Evolutionary conservation across 1,140 invertebrate species (phyloP), one percentile per base, ranked within the genome.

Genomic region (Elysia chlorotica): DNA sequence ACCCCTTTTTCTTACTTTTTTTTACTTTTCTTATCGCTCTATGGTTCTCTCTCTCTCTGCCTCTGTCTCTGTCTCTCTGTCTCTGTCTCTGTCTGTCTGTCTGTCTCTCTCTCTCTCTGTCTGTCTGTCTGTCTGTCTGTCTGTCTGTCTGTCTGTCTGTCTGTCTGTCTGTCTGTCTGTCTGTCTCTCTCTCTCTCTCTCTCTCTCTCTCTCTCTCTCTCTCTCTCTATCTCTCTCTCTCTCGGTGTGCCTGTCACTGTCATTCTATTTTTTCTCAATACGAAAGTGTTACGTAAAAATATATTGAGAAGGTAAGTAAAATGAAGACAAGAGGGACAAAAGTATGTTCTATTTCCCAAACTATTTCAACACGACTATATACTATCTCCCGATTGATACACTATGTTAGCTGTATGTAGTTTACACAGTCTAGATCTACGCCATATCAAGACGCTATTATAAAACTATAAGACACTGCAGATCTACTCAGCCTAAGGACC

Each of bases 281-380:
- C n/a, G 54, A 62, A 31, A 71, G 30, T 38, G 69, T 33, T 1
- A 71, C 23, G 33, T 2, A 71, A 59, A 62, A 23, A 14, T 33
- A 62, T 21, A 62, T 36, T 30, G 6, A 25, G 69, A 61, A 17
- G 38, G 57, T 57, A 6, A 37, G 31, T 14, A 2, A 48, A n/a
- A 48, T 14, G 10, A 48, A 14, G n/a, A 48, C 41, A 48, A 14
- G 41, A n/a, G 10, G n/a, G 41, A 14, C 41, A 48, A 10, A 48
- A 48, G 10, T 48, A 10, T 10, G 10, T 14, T 48, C 41, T 14
- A 48, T 48, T 48, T 48, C 10, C n/a, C 10, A 48, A 48, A 48
- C n/a, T n/a, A n/a, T n/a, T n/a, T n/a, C n/a, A n/a, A n/a, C n/a
- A n/a, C n/a, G n/a, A n/a, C n/a, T n/a, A n/a, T n/a, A n/a, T n/a